A percentile compares a stretch with the other conserved stretches of the same genome.
phyloP scores from a whole-genome alignment of 1,140 invertebrate genomes.

The Teleogryllus occipitalis region DNA sequence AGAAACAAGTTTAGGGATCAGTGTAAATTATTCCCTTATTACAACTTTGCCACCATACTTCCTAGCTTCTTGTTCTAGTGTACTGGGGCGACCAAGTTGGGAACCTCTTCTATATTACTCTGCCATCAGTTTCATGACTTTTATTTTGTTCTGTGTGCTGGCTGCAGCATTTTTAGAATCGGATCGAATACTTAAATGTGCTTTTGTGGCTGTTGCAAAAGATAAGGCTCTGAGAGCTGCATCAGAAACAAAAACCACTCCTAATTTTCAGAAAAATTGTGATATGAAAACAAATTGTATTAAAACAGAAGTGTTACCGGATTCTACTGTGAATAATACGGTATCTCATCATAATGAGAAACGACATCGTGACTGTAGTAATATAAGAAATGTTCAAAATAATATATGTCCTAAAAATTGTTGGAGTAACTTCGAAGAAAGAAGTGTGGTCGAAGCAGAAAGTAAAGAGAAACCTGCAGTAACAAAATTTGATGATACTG shows the following conservation, averaged over 20 bases:
- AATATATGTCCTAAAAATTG: neutral
- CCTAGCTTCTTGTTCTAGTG: constrained; percentile 61
- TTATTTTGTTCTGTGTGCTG: constrained; percentile 57
- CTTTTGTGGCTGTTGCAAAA: constrained; percentile 39
- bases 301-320: neutral
- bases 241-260: constrained; percentile 3
- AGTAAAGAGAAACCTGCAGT: neutral
- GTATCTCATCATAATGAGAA: neutral
- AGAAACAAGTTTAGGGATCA: constrained; percentile 46
- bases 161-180: constrained; percentile 66
- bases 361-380: neutral
- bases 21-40: constrained; percentile 63
- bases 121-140: constrained; percentile 50
- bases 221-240: constrained; percentile 32
- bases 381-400: neutral
- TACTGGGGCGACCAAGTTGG: constrained; percentile 69
- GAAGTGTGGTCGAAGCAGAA: constrained; percentile 7
- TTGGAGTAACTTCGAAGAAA: neutral
- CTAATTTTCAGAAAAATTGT: neutral
- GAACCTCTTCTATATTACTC: constrained; percentile 65
- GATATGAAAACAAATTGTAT: neutral
- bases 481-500: constrained; percentile 8
- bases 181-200: constrained; percentile 55
- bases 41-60: constrained; percentile 72
- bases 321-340: neutral